phyloP scores from a whole-genome alignment of 1,140 invertebrate species.

The Pseudomyrmex cubaensis region DNA sequence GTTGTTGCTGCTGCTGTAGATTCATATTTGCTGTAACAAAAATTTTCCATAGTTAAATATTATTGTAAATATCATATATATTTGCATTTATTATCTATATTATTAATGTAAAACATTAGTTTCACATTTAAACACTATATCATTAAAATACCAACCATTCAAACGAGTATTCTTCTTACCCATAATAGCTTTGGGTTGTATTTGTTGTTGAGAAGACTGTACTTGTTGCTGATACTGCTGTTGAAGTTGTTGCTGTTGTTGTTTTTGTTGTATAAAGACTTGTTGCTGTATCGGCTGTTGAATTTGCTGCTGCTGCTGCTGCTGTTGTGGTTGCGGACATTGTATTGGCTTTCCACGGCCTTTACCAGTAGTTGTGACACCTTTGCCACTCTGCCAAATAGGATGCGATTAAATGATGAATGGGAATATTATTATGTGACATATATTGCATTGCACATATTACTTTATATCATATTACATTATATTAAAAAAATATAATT shows the following conservation, averaged over 20 bases:
- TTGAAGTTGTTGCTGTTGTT: constrained; percentile 80
- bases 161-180: constrained; percentile 78
- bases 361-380: constrained; percentile 81
- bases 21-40: constrained; percentile 78
- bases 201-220: constrained; percentile 84
- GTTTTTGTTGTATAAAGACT: constrained; percentile 82
- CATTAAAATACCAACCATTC: not conserved
- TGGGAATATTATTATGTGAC: not conserved
- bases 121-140: constrained; percentile 48
- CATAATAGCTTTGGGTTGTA: constrained; percentile 86
- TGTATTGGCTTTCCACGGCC: constrained; percentile 85
- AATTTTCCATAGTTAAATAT: not conserved
- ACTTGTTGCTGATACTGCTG: constrained; percentile 83
- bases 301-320: constrained; percentile 78
- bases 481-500: not conserved
- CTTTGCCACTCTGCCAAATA: constrained; percentile 80
- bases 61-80: not conserved
- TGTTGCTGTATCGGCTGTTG: constrained; percentile 81
- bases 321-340: constrained; percentile 83
- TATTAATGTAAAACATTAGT: constrained; percentile 28
- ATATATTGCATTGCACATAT: not conserved
- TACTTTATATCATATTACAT: not conserved
- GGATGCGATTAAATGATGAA: constrained; percentile 57
- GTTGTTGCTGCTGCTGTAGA: constrained; percentile 83
- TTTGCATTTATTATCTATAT: not conserved